Percentiles rank a stretch among this genome's conserved stretches.
phyloP scores from a whole-genome alignment of 2,888 invertebrate genomes.

The Cataglyphis albicans region DNA sequence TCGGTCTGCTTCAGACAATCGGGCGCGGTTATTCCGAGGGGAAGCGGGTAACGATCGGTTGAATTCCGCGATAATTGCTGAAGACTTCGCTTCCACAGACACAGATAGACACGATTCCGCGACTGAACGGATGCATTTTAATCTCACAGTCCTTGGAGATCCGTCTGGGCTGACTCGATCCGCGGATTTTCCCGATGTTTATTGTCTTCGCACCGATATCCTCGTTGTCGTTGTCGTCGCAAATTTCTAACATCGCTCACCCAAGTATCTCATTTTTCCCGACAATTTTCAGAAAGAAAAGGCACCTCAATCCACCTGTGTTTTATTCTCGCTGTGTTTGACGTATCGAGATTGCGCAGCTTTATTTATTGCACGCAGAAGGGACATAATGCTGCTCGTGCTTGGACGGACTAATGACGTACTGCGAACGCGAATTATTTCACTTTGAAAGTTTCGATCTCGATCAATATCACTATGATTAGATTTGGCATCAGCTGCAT shows the following conservation, averaged over 20 bases:
- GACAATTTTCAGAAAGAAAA: conserved; percentile 1
- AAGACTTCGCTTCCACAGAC: conserved; percentile 66
- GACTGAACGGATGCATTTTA: conserved; percentile 71
- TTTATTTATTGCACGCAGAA: conserved; percentile 39
- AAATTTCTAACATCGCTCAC: not conserved
- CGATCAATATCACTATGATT: conserved; percentile 38
- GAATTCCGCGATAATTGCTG: conserved; percentile 71
- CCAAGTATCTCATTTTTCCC: conserved; percentile 6
- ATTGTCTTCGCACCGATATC: conserved; percentile 37
- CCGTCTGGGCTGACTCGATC: conserved; percentile 18
- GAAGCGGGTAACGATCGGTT: conserved; percentile 69
- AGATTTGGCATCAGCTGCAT: conserved; percentile 1
- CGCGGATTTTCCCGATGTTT: conserved; percentile 35
- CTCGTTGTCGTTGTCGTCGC: not conserved
- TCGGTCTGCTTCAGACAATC: conserved; percentile 69
- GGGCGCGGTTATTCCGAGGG: conserved; percentile 61
- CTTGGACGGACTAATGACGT: conserved; percentile 21
- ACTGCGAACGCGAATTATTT: conserved; percentile 21
- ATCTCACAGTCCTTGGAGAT: conserved; percentile 50
- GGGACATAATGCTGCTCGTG: conserved; percentile 26
- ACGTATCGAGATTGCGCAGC: conserved; percentile 2
- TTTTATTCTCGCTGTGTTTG: not conserved
- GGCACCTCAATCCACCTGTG: not conserved
- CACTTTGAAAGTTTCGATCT: conserved; percentile 23
- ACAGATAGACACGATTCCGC: conserved; percentile 48